Evolutionary conservation across 2,888 invertebrate species (phyloP), one percentile per base, ranked within the genome.

Genomic region (Crocallis elinguaria): DNA sequence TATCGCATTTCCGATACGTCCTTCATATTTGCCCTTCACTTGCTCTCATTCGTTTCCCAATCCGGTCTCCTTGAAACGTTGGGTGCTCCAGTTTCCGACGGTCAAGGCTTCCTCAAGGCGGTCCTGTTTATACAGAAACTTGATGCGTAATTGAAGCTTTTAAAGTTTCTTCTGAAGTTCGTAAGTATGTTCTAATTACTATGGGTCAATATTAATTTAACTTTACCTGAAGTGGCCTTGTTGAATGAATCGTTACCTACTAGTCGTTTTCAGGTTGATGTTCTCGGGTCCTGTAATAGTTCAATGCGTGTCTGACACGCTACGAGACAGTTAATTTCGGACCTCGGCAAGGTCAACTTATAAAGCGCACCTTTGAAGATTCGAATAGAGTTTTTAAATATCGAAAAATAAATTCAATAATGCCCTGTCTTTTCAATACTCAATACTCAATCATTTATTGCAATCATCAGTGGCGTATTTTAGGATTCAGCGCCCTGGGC

Each of bases 31-130:
- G 48, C 25, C 33, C 33, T 39, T 46, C 17, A 46, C 9, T 6
- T 12, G 32, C 32, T 23, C 16, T n/a, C 27, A 13, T 37, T 37
- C 7, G 21, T 32, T 43, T 30, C 21, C 46, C 44, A 21, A 25
- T 32, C 11, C 38, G 11, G 42, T 23, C 29, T 42, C 33, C 21
- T n/a, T n/a, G 17, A 35, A 45, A 35, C 39, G 21, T 45, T 11
- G 44, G 14, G 21, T 29, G 41, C 12, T 52, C 51, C 36, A 41
- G 12, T 36, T 46, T 46, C 32, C 32, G 4, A 17, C 38, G 41
- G 46, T 42, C 52, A 52, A 52, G 52, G 51, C 38, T 45, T 27
- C 14, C 23, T 16, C 44, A 51, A 33, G 44, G 39, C 45, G 14
- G 27, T 21, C 38, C 45, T 41, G 33, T 37, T 50, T 30, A 9